Evolutionary conservation across 1,140 invertebrate species (phyloP).

Genomic region (Ruditapes philippinarum): DNA sequence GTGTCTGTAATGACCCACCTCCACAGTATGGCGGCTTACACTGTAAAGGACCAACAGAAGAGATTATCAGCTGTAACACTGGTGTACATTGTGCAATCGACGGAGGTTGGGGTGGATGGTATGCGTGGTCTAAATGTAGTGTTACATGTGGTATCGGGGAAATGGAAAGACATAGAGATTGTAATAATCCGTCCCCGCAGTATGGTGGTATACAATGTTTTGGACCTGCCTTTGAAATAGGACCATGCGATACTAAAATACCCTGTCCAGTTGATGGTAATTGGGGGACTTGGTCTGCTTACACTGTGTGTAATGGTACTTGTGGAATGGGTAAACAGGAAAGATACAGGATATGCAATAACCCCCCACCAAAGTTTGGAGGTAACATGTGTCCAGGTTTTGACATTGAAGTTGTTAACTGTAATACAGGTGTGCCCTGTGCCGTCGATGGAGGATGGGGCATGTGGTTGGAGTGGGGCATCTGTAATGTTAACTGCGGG

Average conservation of each 20-base stretch:
- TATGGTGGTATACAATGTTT: constrained; percentile 90
- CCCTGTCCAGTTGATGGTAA: constrained; percentile 86
- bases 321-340: constrained; percentile 87
- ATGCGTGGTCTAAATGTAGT: constrained; percentile 79
- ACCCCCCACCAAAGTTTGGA: constrained; percentile 50
- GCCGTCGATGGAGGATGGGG: constrained; percentile 89
- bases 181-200: constrained; percentile 86
- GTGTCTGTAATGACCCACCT: constrained; percentile 74
- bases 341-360: constrained; percentile 5
- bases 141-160: constrained; percentile 84
- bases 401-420: not conserved
- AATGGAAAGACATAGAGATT: constrained; percentile 72
- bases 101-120: constrained; percentile 82
- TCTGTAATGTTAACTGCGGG: constrained; percentile 90
- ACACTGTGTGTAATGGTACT: constrained; percentile 89
- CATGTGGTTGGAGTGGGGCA: constrained; percentile 89
- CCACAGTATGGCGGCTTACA: constrained; percentile 65
- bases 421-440: constrained; percentile 43
- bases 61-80: constrained; percentile 64
- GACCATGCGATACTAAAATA: constrained; percentile 45
- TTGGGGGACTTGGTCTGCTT: constrained; percentile 90
- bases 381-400: constrained; percentile 6
- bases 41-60: constrained; percentile 67
- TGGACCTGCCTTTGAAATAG: constrained; percentile 86
- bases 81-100: constrained; percentile 67